These are phyloP conservation scores for Montipora efflorescens DNA, from an alignment of 64 coral and sea anemone species.

Conservation along the genomic window DNA sequence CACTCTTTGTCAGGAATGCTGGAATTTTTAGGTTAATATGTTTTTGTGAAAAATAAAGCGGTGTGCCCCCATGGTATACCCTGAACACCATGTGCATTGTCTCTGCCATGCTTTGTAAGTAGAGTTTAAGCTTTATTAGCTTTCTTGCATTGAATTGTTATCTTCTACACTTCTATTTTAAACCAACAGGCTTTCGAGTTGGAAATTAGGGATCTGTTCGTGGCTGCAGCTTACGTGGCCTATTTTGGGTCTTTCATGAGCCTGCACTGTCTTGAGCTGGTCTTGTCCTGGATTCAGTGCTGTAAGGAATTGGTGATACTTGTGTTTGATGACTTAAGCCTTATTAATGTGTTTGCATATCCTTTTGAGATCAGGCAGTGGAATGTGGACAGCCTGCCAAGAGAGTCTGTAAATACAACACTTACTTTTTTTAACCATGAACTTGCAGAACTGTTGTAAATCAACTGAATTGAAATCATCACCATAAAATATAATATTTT, in stretches of 20 bases:
- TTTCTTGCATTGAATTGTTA: too few relatives aligned
- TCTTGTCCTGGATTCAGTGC: constrained; percentile 88
- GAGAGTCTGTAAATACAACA: constrained; percentile 80
- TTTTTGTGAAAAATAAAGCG: too few relatives aligned
- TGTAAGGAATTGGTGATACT: constrained; percentile 92
- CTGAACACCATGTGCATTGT: too few relatives aligned
- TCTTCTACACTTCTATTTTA: background rate
- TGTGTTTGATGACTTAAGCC: constrained; percentile 93
- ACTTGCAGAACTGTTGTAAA: too few relatives aligned
- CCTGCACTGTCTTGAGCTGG: constrained; percentile 85
- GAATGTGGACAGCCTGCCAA: constrained; percentile 94
- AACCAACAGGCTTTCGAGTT: constrained; percentile 86
- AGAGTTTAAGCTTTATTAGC: too few relatives aligned
- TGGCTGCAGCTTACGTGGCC: constrained; percentile 96
- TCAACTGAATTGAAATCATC: too few relatives aligned
- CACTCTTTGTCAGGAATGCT: too few relatives aligned
- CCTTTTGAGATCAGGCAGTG: constrained; percentile 97
- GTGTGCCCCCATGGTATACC: too few relatives aligned
- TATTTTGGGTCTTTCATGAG: constrained; percentile 97
- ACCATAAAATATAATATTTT: too few relatives aligned
- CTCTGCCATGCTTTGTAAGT: too few relatives aligned
- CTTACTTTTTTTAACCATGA: too few relatives aligned
- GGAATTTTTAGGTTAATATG: too few relatives aligned
- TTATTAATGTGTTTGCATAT: constrained; percentile 92
- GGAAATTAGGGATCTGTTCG: constrained; percentile 97